Evolutionary conservation across 1,140 invertebrate genomes (phyloP), one percentile per base, ranked within the genome.

Genomic region (Cydia strobilella): DNA sequence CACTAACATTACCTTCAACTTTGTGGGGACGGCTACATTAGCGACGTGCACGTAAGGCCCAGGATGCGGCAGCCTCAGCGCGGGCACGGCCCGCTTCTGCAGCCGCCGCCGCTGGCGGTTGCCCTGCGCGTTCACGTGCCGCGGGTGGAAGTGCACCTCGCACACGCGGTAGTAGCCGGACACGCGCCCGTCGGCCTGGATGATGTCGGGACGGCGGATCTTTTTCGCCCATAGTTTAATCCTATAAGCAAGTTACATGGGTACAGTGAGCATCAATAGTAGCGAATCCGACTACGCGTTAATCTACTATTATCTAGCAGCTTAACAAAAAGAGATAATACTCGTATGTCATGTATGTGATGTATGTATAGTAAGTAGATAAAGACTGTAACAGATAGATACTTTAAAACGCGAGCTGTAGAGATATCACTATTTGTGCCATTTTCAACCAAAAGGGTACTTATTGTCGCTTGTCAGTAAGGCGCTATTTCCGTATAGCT

Each of bases 161-260:
- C 65, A 69, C 27, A 69, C 65, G 31, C 65, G 65, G 65, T 69
- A 35, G 31, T 39, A 42, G 65, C 63, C 15, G n/a, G 65, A 69
- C 65, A 69, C 65, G 7, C n/a, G 7, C 15, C 65, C 65, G 15
- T 69, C 18, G 7, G 7, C 9, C 27, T 18, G 27, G 27, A 69
- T 5, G n/a, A 69, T n/a, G 27, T 69, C 35, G 12, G 31, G 20
- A 12, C 65, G 65, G 0, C 65, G 65, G n/a, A 69, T 69, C 15
- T 39, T 39, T 18, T 69, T 18, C 15, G 31, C 27, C 65, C 65
- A 69, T 69, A 59, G 7, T 12, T 59, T 59, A 7, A 59, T n/a
- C 9, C 54, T 59, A 15, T 18, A 18, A 59, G 9, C 3, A 23
- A 23, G 9, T 45, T 15, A 39, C 35, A 45, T 15, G 12, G 13